A percentile compares a stretch with the other conserved stretches of the same genome.
Evolutionary conservation across 2,888 invertebrate species (phyloP).

Genomic region (Microplitis deprimator): DNA sequence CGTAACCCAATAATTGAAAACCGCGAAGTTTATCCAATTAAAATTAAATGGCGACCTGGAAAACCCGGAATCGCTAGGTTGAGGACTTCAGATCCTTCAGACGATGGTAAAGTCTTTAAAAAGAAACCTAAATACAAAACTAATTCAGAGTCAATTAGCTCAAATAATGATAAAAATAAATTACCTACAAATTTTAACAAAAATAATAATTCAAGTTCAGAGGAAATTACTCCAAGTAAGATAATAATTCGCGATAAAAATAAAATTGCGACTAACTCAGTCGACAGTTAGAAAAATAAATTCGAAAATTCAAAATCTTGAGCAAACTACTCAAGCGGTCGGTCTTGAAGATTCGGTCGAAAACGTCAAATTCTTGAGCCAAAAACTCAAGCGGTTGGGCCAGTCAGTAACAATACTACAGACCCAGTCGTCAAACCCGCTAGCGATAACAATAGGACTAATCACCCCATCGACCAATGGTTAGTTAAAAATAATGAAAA

Average conservation of each 20-base stretch:
- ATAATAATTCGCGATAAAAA: no score
- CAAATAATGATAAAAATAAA: background rate
- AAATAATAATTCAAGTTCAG: background rate
- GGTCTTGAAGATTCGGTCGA: background rate
- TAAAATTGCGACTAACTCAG: background rate
- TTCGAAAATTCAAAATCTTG: background rate
- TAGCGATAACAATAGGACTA: background rate
- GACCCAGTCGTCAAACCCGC: background rate
- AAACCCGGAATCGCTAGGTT: conserved; percentile 35
- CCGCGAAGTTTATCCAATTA: background rate
- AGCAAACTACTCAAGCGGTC: background rate
- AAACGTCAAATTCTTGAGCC: background rate
- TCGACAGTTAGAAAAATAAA: background rate
- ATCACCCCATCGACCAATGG: background rate
- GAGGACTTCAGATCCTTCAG: background rate
- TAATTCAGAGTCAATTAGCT: background rate
- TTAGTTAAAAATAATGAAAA: background rate
- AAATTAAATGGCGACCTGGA: conserved; percentile 36
- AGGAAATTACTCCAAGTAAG: no score
- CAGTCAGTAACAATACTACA: background rate
- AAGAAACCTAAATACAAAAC: background rate
- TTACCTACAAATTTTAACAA: background rate
- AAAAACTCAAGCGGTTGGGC: background rate
- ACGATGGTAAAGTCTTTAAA: background rate
- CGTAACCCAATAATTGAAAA: conserved; percentile 18